These are phyloP conservation scores for Herpetotheres cachinnans DNA, from an alignment of 2,113 vertebrate genomes.

Conservation along the genomic window DNA sequence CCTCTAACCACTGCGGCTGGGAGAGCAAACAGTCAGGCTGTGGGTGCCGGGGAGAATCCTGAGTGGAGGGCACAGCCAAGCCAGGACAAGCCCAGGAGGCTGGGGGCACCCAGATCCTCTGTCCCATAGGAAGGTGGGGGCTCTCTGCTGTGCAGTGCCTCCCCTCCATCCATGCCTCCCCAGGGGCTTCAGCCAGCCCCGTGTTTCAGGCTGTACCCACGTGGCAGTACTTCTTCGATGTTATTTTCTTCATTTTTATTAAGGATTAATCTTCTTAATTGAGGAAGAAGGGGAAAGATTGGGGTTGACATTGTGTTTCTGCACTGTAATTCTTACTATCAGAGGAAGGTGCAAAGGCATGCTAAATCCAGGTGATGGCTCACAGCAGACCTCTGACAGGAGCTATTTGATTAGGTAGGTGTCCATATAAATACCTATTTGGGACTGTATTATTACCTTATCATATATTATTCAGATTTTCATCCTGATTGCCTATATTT, in stretches of 20 bases:
- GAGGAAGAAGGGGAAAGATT: not conserved
- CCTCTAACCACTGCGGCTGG: fast-evolving
- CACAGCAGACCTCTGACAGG: not conserved
- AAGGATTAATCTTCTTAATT: not conserved
- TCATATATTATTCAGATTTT: not conserved
- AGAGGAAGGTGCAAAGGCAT: not conserved
- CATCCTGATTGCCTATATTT: not conserved
- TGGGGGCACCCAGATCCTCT: not conserved
- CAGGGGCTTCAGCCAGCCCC: not conserved
- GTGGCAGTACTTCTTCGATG: not conserved
- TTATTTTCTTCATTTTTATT: not conserved
- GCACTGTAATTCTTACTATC: not conserved
- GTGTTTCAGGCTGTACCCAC: not conserved
- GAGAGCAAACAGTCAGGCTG: not conserved
- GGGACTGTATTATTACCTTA: not conserved
- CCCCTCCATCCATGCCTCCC: not conserved
- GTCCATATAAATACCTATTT: not conserved
- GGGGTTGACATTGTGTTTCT: not conserved
- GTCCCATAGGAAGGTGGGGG: not conserved
- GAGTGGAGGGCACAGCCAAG: fast-evolving
- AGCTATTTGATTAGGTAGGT: not conserved
- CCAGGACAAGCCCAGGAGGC: not conserved
- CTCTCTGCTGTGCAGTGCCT: not conserved
- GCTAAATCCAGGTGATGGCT: not conserved
- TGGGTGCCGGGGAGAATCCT: not conserved